Base-by-base conservation (phyloP, 1,140 invertebrate genomes). In the Bradynema listronoti region DNA sequence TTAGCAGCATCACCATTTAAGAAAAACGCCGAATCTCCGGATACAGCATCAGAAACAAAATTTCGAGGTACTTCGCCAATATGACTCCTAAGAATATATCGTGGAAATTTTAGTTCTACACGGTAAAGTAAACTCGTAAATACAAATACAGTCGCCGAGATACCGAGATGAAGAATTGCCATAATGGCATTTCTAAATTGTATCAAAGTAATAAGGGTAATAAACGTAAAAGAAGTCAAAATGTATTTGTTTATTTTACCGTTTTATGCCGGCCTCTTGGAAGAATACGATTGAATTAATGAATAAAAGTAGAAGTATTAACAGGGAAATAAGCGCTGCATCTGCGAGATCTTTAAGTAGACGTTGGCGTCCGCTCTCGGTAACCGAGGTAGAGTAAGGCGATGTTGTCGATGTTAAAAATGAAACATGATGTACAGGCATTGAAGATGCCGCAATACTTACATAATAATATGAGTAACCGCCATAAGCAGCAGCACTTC, bases 391-490 rank as follows among this genome's bases (percentile, higher is more conserved):
- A n/a, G 4, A 67, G 61, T 25, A 67, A 14, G 29, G 47, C 33
- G 30, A 36, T 32, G 24, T 66, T 64, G 63, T 56, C 25, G 29
- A 65, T 34, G 5, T 11, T 27, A 24, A 41, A 29, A 63, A 5
- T 3, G 16, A 25, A 6, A 25, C 36, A 14, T 52, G 29, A 7
- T 27, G 33, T 29, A 32, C 19, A 29, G 27, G 33, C 9, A 16
- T 25, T 36, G 32, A 39, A 30, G 30, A 30, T 36, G 57, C 63
- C 27, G 65, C 19, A 33, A 22, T 27, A 27, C 55, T 63, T 19
- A 50, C 68, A 42, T 71, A 67, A 30, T 39, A 58, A 14, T 66
- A 55, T 22, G 68, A 68, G 27, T 69, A 67, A 19, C 11, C 51
- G 25, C 65, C 65, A 42, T 68, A 67, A 19, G 66, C 65, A 24